Evolutionary conservation across 2,797 vertebrate genomes (phyloP), one percentile per base, ranked within the genome.

Genomic region (Manis pentadactyla): DNA sequence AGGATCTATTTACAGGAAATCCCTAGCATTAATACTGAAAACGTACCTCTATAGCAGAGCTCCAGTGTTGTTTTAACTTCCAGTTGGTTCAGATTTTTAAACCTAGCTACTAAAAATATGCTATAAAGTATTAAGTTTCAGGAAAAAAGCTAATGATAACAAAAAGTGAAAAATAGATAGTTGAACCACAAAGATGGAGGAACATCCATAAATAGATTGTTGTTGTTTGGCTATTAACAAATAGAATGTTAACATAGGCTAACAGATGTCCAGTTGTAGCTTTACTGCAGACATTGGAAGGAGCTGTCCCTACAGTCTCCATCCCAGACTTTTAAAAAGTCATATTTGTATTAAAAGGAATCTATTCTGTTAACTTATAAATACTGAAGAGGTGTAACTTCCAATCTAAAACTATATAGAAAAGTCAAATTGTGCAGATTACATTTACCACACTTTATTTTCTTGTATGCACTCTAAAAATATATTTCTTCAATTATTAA

Each of bases 401-500:
- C 4, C 14, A 14, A 55, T 34, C 29, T 79, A 25, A 84, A 93
- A 25, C 18, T 86, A n/a, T 29, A 81, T 10, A 49, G 42, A 68
- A 87, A 75, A 55, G 34, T 23, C 12, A 64, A 64, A 69, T 11
- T 51, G 2, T 83, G 31, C 5, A 87, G 9, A 89, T 77, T 86
- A 71, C 19, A 77, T 86, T 77, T 87, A 53, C 78, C 79, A 51
- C 2, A 7, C 37, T 81, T 79, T 75, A 51, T 86, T 87, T 89
- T 84, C 27, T 49, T 87, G 1, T 7, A 4, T 57, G 11, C 13
- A 51, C 0, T 71, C 29, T 64, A 53, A 71, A 92, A 90, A 81
- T 7, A 34, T 46, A 66, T 94, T 97, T 73, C 39, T 87, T 95
- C 49, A 87, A n/a, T 61, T 94, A 49, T 87, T 96, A 78, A 59